Evolutionary conservation across 2,888 invertebrate species (phyloP), one percentile per base, ranked within the genome.

Genomic region (Conistra vaccinii): DNA sequence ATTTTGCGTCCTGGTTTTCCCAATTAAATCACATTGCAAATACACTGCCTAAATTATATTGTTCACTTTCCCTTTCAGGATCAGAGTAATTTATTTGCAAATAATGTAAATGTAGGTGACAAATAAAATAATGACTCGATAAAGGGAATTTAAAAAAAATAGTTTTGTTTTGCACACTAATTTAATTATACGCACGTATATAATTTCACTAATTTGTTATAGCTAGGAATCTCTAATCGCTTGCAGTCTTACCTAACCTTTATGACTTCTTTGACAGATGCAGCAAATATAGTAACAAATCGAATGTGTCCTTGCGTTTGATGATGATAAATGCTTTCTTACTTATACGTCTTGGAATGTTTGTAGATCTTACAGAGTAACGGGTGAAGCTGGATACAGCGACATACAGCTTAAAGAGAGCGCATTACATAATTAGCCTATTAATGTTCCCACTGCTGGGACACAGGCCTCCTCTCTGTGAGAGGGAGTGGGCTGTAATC

Each of bases 251-350:
- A 57, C 79, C 29, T 51, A 23, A 35, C 1, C 60, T 42, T 66
- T 75, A 79, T 14, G n/a, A 35, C 17, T 14, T 55, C 7, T 68
- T 57, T 69, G 74, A 79, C n/a, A 53, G 57, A 79, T 80, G 61
- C 17, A 66, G 53, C 48, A 55, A 60, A 65, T 26, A 23, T 26
- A 55, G 42, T 3, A 73, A 75, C 57, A 69, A 75, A 80, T 79
- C 35, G 75, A 45, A 62, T 32, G 57, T 51, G 53, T 35, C 39
- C 35, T 66, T 62, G 7, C 35, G 6, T 7, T 66, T 57, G 51
- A 69, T 66, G 58, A 62, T 69, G 69, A 75, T 75, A 45, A 70
- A 78, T 75, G 32, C 20, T 69, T 14, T 57, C n/a, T 75, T 26
- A 45, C 42, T 57, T 53, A 53, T n/a, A 51, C 53, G 45, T 58